These are phyloP conservation scores for Drosophila watanabei DNA, from an alignment of 1,140 invertebrate genomes.

Conservation along the genomic window DNA sequence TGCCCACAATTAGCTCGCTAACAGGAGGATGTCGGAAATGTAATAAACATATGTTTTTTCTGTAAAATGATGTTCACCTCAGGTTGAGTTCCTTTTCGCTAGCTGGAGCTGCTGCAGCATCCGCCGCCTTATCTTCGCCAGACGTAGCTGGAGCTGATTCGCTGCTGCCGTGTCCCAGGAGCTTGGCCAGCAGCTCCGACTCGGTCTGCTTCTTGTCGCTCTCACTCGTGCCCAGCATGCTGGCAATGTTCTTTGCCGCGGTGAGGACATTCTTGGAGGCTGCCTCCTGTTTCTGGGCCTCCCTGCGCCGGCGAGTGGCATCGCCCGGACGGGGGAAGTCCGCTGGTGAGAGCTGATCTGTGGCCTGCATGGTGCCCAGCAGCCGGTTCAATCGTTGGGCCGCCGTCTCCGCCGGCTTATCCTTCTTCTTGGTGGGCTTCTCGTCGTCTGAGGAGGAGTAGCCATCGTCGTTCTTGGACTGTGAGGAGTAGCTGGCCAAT, in stretches of 20 bases:
- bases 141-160: conserved; percentile 71
- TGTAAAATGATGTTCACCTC: conserved; percentile 47
- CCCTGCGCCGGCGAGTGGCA: conserved; percentile 55
- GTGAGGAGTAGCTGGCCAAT: conserved; percentile 39
- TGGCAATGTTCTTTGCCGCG: conserved; percentile 90
- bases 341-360: conserved; percentile 39
- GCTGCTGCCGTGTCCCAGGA: conserved; percentile 86
- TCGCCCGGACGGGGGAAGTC: conserved; percentile 74
- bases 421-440: conserved; percentile 58
- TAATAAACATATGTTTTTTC: no score
- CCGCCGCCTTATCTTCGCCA: conserved; percentile 6
- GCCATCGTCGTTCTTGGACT: conserved; percentile 70
- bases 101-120: conserved; percentile 2
- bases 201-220: conserved; percentile 89
- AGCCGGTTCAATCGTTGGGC: conserved; percentile 72
- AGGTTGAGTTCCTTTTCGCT: conserved; percentile 71
- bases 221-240: conserved; percentile 88
- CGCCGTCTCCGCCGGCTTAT: conserved; percentile 57
- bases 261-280: conserved; percentile 75
- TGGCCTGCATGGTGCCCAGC: conserved; percentile 75
- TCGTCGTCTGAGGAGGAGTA: conserved; percentile 72
- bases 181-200: conserved; percentile 90
- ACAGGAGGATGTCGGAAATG: conserved; percentile 46
- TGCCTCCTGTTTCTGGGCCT: conserved; percentile 62
- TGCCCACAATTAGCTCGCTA: conserved; percentile 90